phyloP scores from a whole-genome alignment of 2,797 vertebrate genomes.

The Centroberyx gerrardi region DNA sequence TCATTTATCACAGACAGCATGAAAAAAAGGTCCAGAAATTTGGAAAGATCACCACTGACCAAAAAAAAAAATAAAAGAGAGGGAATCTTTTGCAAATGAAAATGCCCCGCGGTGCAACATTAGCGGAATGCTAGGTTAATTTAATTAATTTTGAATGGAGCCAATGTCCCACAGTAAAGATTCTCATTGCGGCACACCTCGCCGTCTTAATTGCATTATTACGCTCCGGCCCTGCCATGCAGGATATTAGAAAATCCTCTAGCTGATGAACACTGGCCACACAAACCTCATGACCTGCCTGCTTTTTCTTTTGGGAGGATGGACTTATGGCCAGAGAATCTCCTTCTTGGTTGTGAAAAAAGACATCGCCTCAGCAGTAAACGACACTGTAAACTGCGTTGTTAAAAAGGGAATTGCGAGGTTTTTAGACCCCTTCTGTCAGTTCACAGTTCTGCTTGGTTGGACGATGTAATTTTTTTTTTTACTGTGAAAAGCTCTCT shows the following conservation, averaged over 20 bases:
- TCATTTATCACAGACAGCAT: constrained; percentile 51
- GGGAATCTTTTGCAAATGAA: constrained; percentile 74
- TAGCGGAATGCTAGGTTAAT: constrained; percentile 81
- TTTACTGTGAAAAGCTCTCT: constrained; percentile 22
- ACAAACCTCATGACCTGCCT: constrained; percentile 62
- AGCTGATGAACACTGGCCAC: constrained; percentile 69
- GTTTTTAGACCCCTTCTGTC: constrained; percentile 42
- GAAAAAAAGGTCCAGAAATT: constrained; percentile 43
- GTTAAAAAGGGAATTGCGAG: constrained; percentile 32
- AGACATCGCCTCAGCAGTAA: constrained; percentile 48
- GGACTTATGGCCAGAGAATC: constrained; percentile 8
- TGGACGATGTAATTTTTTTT: constrained; percentile 47
- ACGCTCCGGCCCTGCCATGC: constrained; percentile 67
- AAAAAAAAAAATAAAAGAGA: constrained; percentile 39
- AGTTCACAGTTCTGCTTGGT: constrained; percentile 37
- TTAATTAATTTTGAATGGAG: constrained; percentile 85
- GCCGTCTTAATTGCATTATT: constrained; percentile 81
- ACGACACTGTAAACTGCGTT: constrained; percentile 36
- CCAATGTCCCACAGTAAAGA: constrained; percentile 82
- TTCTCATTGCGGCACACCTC: constrained; percentile 77
- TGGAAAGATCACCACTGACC: constrained; percentile 58
- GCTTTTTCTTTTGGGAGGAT: constrained; percentile 24
- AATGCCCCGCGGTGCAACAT: constrained; percentile 74
- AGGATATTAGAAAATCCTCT: constrained; percentile 77
- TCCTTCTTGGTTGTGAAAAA: constrained; percentile 30